Conservation (phyloP, 35 echinoderm and acorn worm genomes). For the Hemicentrotus pulcherrimus region DNA sequence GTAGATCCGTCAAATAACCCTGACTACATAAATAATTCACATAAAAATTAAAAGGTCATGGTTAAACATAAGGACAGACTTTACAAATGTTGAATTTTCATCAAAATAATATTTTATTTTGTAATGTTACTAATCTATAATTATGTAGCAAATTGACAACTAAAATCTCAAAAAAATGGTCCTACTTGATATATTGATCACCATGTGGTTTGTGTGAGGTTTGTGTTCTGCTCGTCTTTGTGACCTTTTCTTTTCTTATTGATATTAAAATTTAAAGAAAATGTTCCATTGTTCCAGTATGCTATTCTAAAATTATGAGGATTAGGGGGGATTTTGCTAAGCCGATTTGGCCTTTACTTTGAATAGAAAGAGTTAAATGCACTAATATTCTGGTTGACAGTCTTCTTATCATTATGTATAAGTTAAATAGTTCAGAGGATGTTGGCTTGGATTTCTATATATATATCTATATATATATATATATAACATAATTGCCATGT, state of each 20-base stretch:
- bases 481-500: no score
- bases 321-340: not conserved
- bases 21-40: no score
- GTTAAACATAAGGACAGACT: not conserved
- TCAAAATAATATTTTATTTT: not conserved
- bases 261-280: not conserved
- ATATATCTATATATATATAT: no score
- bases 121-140: no score
- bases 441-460: no score
- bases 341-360: no score
- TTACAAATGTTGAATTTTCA: not conserved
- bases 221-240: not conserved
- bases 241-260: not conserved
- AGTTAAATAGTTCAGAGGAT: no score
- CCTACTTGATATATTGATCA: not conserved
- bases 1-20: no score
- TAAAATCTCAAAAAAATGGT: not conserved
- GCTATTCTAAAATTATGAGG: not conserved
- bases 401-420: no score
- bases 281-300: not conserved
- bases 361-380: no score
- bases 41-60: not conserved
- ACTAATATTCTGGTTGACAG: no score
- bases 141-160: not conserved
- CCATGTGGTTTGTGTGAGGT: not conserved